phyloP scores from a whole-genome alignment of 2,888 invertebrate genomes.

The Epirrhoe tristata region DNA sequence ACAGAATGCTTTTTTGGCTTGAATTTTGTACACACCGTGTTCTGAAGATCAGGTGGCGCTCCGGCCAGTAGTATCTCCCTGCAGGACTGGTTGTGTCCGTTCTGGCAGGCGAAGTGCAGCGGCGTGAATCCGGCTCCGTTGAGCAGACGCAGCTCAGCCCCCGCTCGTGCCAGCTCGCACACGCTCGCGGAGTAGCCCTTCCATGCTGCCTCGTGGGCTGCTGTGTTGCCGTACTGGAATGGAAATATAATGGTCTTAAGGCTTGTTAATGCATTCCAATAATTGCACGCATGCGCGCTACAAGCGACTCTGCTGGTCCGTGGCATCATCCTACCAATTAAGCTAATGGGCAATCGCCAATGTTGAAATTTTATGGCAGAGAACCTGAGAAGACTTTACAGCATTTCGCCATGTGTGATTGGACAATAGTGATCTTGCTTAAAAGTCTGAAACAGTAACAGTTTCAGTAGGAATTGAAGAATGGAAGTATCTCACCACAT shows the following conservation, averaged over 20 bases:
- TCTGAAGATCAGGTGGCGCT: conserved; percentile 94
- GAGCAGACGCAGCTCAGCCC: conserved; percentile 87
- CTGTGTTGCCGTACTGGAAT: conserved; percentile 95
- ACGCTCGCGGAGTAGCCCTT: conserved; percentile 93
- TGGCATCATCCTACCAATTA: too few species aligned
- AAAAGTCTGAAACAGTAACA: background rate
- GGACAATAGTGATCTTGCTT: too few species aligned
- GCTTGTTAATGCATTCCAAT: too few species aligned
- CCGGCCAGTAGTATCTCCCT: conserved; percentile 94
- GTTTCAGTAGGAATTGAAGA: background rate
- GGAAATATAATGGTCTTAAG: background rate
- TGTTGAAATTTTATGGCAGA: too few species aligned
- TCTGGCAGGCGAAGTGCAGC: conserved; percentile 97
- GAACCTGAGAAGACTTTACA: too few species aligned
- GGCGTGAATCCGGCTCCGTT: conserved; percentile 96
- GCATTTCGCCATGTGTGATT: too few species aligned
- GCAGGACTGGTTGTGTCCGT: conserved; percentile 98
- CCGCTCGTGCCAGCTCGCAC: conserved; percentile 89
- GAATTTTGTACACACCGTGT: conserved; percentile 87
- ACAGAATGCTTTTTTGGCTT: background rate
- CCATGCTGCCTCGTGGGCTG: conserved; percentile 97
- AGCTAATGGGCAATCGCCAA: too few species aligned
- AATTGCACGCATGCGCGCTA: too few species aligned
- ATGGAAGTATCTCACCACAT: conserved; percentile 81
- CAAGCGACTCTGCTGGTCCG: too few species aligned